Evolutionary conservation across 2,797 vertebrate genomes (phyloP).

Genomic region (Cheirogaleus major): DNA sequence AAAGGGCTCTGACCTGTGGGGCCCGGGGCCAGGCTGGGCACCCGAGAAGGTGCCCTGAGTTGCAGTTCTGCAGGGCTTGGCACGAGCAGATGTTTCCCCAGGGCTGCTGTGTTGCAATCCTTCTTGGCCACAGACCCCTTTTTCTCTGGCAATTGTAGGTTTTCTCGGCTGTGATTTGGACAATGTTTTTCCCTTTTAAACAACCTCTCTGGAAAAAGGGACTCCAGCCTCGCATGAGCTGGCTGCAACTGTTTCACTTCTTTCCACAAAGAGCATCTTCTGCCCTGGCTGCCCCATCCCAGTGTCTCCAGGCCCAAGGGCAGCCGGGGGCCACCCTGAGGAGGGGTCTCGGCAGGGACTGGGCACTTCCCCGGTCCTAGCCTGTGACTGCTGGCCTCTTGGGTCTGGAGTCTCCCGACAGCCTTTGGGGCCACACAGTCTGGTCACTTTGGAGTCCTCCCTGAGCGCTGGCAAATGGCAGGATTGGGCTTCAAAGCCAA

Average conservation of each 20-base stretch:
- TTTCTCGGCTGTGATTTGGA: constrained; percentile 63
- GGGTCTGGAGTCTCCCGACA: not conserved
- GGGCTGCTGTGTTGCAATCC: constrained; percentile 57
- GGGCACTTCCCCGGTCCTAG: no score
- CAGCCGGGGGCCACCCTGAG: not conserved
- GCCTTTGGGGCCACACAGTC: not conserved
- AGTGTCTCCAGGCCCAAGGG: not conserved
- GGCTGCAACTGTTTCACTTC: not conserved
- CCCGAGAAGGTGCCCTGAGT: not conserved
- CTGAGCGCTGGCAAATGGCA: not conserved
- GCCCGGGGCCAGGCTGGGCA: not conserved
- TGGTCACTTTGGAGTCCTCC: not conserved
- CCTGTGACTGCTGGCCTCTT: not conserved
- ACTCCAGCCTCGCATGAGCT: not conserved
- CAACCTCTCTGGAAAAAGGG: constrained; percentile 47
- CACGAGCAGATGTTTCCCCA: not conserved
- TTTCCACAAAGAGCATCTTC: not conserved
- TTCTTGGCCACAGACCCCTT: constrained; percentile 48
- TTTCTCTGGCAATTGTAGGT: constrained; percentile 68
- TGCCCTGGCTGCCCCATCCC: not conserved
- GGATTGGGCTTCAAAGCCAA: not conserved
- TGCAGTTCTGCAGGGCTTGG: not conserved
- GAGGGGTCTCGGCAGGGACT: not conserved
- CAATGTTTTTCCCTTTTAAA: constrained; percentile 68
- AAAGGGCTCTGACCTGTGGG: not conserved